phyloP scores from a whole-genome alignment of 2,797 vertebrate genomes.

The Salmo trutta region DNA sequence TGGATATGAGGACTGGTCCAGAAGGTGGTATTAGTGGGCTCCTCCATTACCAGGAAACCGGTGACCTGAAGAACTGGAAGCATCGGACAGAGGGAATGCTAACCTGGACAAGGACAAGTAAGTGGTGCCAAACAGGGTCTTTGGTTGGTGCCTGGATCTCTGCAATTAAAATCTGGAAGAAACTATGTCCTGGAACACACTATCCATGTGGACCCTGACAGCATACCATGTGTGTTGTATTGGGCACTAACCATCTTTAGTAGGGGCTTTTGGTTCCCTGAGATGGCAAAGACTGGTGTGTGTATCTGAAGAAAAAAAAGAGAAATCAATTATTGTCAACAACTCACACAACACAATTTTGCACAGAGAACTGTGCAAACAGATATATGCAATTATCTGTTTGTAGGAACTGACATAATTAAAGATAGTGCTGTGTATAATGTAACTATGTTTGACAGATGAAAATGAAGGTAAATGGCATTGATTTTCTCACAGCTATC shows the following conservation, averaged over 20 bases:
- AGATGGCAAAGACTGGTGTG: neutral
- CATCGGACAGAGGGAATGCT: neutral
- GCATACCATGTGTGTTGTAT: neutral
- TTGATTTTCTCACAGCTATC: neutral
- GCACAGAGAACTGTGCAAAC: neutral
- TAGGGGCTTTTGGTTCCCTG: neutral
- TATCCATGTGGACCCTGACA: neutral
- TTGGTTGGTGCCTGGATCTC: neutral
- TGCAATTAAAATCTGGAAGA: neutral
- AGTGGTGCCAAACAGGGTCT: neutral
- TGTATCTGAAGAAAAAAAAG: neutral
- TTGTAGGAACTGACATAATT: neutral
- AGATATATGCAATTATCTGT: neutral
- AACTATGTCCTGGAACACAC: neutral
- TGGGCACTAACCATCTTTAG: neutral
- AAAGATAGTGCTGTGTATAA: neutral
- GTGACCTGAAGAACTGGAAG: neutral
- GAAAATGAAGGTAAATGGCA: neutral
- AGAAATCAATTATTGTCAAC: neutral
- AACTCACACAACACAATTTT: neutral
- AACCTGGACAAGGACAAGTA: neutral
- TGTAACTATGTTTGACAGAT: neutral
- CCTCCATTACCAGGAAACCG: neutral
- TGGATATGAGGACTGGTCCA: neutral
- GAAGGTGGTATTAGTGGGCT: neutral